Base-by-base conservation (phyloP, 2,888 invertebrate genomes). In the Agrotis puta region DNA sequence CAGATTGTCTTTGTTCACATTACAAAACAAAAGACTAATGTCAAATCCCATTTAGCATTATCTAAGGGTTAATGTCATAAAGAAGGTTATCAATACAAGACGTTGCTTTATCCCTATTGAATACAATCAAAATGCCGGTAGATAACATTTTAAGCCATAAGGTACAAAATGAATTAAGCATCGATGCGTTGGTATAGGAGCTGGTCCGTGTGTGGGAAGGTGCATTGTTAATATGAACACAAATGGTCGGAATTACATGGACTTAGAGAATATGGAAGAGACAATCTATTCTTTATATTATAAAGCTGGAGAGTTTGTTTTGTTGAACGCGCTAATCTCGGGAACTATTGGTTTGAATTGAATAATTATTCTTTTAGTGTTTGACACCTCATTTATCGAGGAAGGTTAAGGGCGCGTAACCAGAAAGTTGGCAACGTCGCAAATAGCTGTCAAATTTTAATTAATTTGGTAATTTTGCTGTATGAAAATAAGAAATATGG, bases 211-310 rank as follows among this genome's bases (percentile, higher is more conserved):
- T 68, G 71, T 75, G 80, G 72, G 68, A 51, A 61, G 59, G 50
- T 77, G 82, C 84, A 85, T 85, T 85, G 81, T 83, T 77, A 75
- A 83, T 81, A 64, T 70, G 75, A 74, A 77, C 74, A 77, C 77
- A 82, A 84, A 77, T 82, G 74, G 72, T 69, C 59, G 56, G 47
- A 53, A 47, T 51, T 24, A 62, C 72, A 56, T 9, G 5, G n/a
- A 56, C 2, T 2, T 68, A 64, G 6, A 33, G 0, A 39, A 2
- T 3, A 48, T 72, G 9, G 79, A 79, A 59, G 47, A 50, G 70
- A 53, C 27, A 53, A n/a, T n/a, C n/a, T n/a, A n/a, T n/a, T n/a
- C n/a, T n/a, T n/a, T n/a, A n/a, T n/a, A n/a, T n/a, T n/a, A n/a
- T n/a, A n/a, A n/a, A n/a, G n/a, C n/a, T n/a, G n/a, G n/a, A n/a